Percentiles rank a stretch among this genome's conserved stretches.
Conservation (phyloP, 2,113 vertebrate species). For the Perca schrenkii region DNA sequence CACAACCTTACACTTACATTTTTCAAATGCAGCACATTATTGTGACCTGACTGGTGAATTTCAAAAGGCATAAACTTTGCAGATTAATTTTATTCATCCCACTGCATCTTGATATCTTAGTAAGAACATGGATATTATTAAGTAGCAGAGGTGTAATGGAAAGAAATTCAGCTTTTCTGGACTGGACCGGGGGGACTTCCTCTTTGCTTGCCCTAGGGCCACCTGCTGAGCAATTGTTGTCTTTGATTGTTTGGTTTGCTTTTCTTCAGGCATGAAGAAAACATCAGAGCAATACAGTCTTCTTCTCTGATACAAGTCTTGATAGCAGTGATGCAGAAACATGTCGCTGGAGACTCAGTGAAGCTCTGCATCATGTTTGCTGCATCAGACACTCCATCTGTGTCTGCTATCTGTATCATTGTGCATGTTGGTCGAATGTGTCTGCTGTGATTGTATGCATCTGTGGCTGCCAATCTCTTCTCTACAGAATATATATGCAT, state of each 20-base stretch:
- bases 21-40: conserved; percentile 37
- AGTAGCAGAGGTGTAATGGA: no score
- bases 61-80: conserved; percentile 48
- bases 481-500: background rate
- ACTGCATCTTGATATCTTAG: conserved; percentile 19
- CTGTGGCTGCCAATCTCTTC: background rate
- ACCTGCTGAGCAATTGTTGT: background rate
- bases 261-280: conserved; percentile 16
- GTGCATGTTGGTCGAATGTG: conserved; percentile 3
- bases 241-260: background rate
- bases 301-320: conserved; percentile 2
- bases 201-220: background rate
- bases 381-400: conserved; percentile 9
- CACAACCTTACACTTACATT: conserved; percentile 22
- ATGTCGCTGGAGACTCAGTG: background rate
- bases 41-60: conserved; percentile 36
- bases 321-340: conserved; percentile 39
- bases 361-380: conserved; percentile 17
- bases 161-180: no score
- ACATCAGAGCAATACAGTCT: background rate
- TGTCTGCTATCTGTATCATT: background rate
- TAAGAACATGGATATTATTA: background rate
- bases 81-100: conserved; percentile 38
- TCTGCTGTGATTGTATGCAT: conserved; percentile 20
- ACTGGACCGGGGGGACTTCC: background rate